phyloP scores from a whole-genome alignment of 2,113 vertebrate genomes.

The Microcebus murinus region DNA sequence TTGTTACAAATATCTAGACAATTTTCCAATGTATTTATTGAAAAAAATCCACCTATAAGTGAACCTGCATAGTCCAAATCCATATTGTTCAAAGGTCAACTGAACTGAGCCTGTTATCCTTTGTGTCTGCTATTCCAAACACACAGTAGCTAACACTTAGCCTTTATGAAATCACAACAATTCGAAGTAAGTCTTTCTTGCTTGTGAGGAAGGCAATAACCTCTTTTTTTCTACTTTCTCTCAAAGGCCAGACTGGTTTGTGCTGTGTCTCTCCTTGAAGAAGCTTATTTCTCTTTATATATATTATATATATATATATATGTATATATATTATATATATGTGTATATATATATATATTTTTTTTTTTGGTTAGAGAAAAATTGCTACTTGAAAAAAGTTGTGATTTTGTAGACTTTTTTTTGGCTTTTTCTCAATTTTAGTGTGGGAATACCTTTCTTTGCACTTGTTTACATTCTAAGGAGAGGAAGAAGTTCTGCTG shows the following conservation, averaged over 20 bases:
- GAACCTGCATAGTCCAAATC: not conserved
- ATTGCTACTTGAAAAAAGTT: not conserved
- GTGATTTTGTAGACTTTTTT: not conserved
- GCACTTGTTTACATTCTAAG: not conserved
- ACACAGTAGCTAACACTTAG: not conserved
- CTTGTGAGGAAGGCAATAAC: not conserved
- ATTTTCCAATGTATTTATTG: not conserved
- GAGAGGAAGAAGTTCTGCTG: not conserved
- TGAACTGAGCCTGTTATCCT: not conserved
- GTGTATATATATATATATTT: too few species aligned
- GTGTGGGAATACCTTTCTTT: not conserved
- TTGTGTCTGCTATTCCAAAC: not conserved
- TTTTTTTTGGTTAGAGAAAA: not conserved
- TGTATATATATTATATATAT: too few species aligned
- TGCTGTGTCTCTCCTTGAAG: not conserved
- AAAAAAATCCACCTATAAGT: not conserved
- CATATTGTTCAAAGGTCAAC: not conserved
- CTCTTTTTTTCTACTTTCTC: not conserved
- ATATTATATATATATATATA: too few species aligned
- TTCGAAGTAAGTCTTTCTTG: not conserved
- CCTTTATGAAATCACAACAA: not conserved
- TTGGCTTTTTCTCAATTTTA: not conserved
- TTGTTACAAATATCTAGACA: not conserved
- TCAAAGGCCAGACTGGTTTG: not conserved
- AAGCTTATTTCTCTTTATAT: not conserved